Base-by-base conservation (phyloP, 2,888 invertebrate species). In the Cepaea hortensis region DNA sequence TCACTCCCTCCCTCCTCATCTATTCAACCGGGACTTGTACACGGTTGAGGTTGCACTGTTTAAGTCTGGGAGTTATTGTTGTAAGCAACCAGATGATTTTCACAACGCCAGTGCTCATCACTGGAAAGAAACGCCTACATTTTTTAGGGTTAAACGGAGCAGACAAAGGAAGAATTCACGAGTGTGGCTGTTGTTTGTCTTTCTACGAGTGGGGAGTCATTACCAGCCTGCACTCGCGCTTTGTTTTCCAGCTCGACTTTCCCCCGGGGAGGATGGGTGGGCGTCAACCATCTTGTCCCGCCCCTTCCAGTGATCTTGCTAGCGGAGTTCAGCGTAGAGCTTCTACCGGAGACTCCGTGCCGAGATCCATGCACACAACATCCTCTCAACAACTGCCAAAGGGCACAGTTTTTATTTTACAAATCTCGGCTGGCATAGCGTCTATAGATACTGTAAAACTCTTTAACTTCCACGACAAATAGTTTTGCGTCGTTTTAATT, bases 111-210 rank as follows among this genome's bases (percentile, higher is more conserved):
- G 3, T 55, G 20, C 55, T 55, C 73, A 15, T 20, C 83, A 3
- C 73, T 73, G 9, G 83, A 23, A 50, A 35, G 83, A 20, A 23
- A 83, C 83, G 83, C 73, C 83, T 73, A 73, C 35, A 46, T 73
- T 46, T 73, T 46, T 55, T 20, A 73, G 83, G 73, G 73, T 73
- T 83, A n/a, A 83, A 55, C 72, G 55, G 35, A 3, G n/a, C 18
- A 46, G 70, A 73, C 72, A 72, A 73, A 73, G 73, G 72, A 0
- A 3, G 9, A 20, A 20, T n/a, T 23, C 48, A 6, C 6, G 83
- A 61, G 73, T 55, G 15, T 35, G 23, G 61, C 73, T 72, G 50
- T 11, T 73, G 35, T 73, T 73, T 73, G 83, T 73, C 68, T 55
- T 11, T 50, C 61, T 61, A 9, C 61, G 3, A 13, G 61, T 73